Base-by-base conservation (phyloP, 2,797 vertebrate species). In the Eremophila alpestris region DNA sequence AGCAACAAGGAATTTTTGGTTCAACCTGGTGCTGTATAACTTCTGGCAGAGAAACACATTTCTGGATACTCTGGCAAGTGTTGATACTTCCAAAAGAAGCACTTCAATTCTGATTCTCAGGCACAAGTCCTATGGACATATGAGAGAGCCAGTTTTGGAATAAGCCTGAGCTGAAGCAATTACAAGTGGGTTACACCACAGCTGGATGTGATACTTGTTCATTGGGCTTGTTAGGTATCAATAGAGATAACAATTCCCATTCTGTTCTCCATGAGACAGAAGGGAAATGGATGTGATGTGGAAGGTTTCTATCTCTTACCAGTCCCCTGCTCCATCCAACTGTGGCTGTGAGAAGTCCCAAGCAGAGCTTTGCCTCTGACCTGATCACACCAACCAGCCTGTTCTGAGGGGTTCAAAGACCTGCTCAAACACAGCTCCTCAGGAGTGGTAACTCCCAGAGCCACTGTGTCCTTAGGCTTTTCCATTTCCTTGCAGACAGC, bases 1-100 rank as follows among this genome's bases (percentile, higher is more conserved):
- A 93, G 94, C 92, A 94, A 96, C 81, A 88, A 90, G 74, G 67
- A 91, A 86, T 94, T 93, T 90, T 86, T 5, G 4, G 77, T 89
- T 89, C 76, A 84, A 16, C 67, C 46, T 70, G 52, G 45, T 89
- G 55, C 74, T 77, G 41, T 63, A 5, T 54, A 86, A 89, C 89
- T 92, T 90, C 75, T 94, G 85, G 43, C 59, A 91, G 75, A 64
- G 65, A 63, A 91, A 69, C 30, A 56, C 41, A 51, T 93, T 96
- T 95, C 67, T 69, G 62, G 65, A 63, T 81, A 73, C 58, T 92
- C 81, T 85, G 76, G 84, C 69, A 87, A 86, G 55, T 32, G 56
- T 55, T 79, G 77, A 73, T 69, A 92, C 67, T 88, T 84, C 46
- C 63, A 60, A 83, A 82, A 85, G 59, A 79, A 58, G 54, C 2